Evolutionary conservation across 2,113 vertebrate species (phyloP).

Genomic region (Felis catus): F.catus_Fca126_mat1.0 CM031413.1:49236501-49237000

Average conservation of each 20-base stretch:
- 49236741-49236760: conserved; percentile 92
- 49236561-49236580: conserved; percentile 99
- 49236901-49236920: neutral
- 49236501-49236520: conserved; percentile 99
- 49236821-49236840: neutral
- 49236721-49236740: conserved; percentile 95
- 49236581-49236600: conserved; percentile 99
- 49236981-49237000: neutral
- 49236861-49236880: neutral
- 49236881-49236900: neutral
- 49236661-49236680: conserved; percentile 95
- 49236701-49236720: conserved; percentile 97
- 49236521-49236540: conserved; percentile 98
- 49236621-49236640: conserved; percentile 98
- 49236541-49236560: conserved; percentile 97
- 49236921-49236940: rapidly evolving
- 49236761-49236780: neutral
- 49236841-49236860: neutral
- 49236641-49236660: conserved; percentile 95
- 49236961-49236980: neutral
- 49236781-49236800: neutral
- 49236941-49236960: neutral
- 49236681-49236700: conserved; percentile 96
- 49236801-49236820: neutral
- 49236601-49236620: conserved; percentile 97